Evolutionary conservation across 2,888 invertebrate species (phyloP).

Genomic region (Catocala sponsa): DNA sequence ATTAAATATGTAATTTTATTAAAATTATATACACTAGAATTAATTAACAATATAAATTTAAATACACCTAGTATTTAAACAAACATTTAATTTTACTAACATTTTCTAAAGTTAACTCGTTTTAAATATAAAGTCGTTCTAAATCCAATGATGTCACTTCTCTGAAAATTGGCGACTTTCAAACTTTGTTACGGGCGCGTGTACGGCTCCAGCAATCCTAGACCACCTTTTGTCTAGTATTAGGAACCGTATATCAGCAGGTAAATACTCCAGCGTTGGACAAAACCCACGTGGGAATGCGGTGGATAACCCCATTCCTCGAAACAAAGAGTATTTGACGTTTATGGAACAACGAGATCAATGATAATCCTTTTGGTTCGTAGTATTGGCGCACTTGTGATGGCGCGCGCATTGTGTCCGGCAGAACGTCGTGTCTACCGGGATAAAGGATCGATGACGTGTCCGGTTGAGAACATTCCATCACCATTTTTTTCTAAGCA

Average conservation of each 20-base stretch:
- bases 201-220: neutral
- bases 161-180: too few relatives aligned
- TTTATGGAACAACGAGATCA: conserved; percentile 8
- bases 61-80: neutral
- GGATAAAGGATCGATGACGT: neutral
- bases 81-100: neutral
- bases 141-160: too few relatives aligned
- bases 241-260: neutral
- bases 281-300: conserved; percentile 1
- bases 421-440: too few relatives aligned
- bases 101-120: neutral
- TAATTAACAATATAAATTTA: neutral
- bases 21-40: neutral
- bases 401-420: neutral
- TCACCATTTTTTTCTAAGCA: neutral
- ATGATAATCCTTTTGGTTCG: conserved; percentile 12
- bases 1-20: conserved; percentile 1
- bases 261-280: neutral
- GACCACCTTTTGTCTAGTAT: neutral
- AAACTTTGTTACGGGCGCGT: neutral
- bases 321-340: conserved; percentile 15
- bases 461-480: neutral
- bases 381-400: conserved; percentile 10
- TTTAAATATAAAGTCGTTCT: too few relatives aligned
- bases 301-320: conserved; percentile 26